A percentile compares a stretch with the other conserved stretches of the same genome.
Evolutionary conservation across 1,140 invertebrate genomes (phyloP).

Genomic region (Asobara japonica): DNA sequence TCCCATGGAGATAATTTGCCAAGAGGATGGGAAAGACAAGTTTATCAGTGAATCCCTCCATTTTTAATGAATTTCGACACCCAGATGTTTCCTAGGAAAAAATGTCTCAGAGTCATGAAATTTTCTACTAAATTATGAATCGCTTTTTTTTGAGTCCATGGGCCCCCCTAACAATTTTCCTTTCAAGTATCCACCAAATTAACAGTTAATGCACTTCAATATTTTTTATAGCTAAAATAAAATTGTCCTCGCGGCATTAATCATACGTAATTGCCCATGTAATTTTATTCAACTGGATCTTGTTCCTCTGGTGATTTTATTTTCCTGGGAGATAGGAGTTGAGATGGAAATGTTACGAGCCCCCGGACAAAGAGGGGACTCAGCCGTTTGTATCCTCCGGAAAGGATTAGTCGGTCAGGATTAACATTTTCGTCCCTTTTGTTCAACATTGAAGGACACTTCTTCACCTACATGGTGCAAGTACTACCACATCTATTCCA

Average conservation of each 20-base stretch:
- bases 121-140: too few species aligned
- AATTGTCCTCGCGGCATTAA: neutral
- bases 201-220: neutral
- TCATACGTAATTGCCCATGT: neutral
- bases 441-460: neutral
- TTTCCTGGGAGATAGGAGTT: neutral
- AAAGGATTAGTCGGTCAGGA: conserved; percentile 10
- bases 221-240: neutral
- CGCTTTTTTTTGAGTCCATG: neutral
- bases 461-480: neutral
- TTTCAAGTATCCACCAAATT: neutral
- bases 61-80: too few species aligned
- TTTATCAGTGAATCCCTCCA: too few species aligned
- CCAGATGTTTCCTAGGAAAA: too few species aligned
- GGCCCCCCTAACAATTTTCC: neutral
- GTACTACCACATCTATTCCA: too few species aligned
- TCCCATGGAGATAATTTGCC: too few species aligned
- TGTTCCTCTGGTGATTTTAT: neutral
- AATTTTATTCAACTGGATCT: neutral
- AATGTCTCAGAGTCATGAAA: too few species aligned
- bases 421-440: conserved; percentile 17
- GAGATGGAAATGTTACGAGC: neutral
- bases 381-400: neutral
- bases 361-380: neutral
- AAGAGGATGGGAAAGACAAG: too few species aligned